A percentile compares a stretch with the other conserved stretches of the same genome.
These are phyloP conservation scores for Danio tinwini DNA, from an alignment of 2,797 vertebrate species.

Conservation along the genomic window DNA sequence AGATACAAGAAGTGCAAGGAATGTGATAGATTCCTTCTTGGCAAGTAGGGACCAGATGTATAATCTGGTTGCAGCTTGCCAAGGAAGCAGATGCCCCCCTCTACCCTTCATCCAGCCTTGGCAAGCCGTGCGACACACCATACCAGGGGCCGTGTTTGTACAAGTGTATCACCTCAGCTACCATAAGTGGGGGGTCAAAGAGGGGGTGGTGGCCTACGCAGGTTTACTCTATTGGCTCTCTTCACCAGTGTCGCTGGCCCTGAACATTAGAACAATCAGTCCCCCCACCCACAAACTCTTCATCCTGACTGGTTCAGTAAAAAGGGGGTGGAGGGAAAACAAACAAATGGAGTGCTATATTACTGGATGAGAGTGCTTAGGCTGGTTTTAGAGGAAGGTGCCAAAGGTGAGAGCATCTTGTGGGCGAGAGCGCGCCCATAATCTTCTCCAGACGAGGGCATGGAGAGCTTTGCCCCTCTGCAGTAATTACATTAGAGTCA, in stretches of 20 bases:
- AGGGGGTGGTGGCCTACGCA: constrained; percentile 66
- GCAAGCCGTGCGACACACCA: constrained; percentile 56
- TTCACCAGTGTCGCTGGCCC: constrained; percentile 71
- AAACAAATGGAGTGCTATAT: constrained; percentile 65
- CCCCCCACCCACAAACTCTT: constrained; percentile 75
- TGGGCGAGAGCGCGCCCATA: constrained; percentile 81
- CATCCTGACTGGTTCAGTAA: constrained; percentile 75
- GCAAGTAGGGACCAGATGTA: constrained; percentile 73
- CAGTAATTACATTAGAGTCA: constrained; percentile 86
- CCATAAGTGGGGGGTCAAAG: constrained; percentile 72
- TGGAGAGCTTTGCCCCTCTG: constrained; percentile 67
- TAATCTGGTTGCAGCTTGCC: constrained; percentile 71
- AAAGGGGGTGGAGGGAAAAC: constrained; percentile 54
- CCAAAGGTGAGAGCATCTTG: constrained; percentile 84
- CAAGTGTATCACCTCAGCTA: constrained; percentile 75
- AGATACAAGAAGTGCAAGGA: constrained; percentile 72
- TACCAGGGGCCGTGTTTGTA: constrained; percentile 72
- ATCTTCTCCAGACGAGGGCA: constrained; percentile 83
- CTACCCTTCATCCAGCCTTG: constrained; percentile 64
- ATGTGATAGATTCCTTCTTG: constrained; percentile 78
- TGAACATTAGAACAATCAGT: constrained; percentile 78
- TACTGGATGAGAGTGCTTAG: constrained; percentile 66
- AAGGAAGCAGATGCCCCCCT: constrained; percentile 63
- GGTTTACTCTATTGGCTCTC: constrained; percentile 71
- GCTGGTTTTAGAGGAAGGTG: constrained; percentile 76